Evolutionary conservation across 1,140 invertebrate species (phyloP), one percentile per base, ranked within the genome.

Genomic region (Spodoptera frugiperda): DNA sequence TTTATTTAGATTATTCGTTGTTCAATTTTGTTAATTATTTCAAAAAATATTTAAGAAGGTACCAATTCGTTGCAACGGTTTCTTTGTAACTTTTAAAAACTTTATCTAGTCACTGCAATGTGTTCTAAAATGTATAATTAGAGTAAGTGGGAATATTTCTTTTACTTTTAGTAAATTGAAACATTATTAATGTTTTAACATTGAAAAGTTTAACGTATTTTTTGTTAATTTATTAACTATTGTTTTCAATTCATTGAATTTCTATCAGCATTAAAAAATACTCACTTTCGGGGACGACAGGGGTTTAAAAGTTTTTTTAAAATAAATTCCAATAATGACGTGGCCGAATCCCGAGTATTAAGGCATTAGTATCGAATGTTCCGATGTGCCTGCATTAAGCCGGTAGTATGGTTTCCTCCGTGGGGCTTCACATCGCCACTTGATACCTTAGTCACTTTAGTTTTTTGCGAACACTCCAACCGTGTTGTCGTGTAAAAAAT

Each of bases 341-440:
- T 30, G 19, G 19, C 33, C 55, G 15, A 39, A 44, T 70, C 14
- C 33, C 55, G 15, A 39, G 51, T 70, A 76, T 59, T 68, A 51
- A 33, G 55, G 77, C 39, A 82, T 78, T 80, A 82, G 82, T 82
- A 80, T 80, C 80, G 61, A 75, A 79, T 81, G 76, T 78, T 78
- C 33, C 44, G 25, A 67, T 76, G 61, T 78, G 77, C 77, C 46
- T 77, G 78, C 77, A 77, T 72, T 89, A 88, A 87, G 83, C 86
- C 87, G 82, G 78, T 84, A 87, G 83, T 93, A 93, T 83, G 91
- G 91, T 89, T 93, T 93, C 91, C 80, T 78, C 68, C 73, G 77
- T 68, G 77, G 76, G 91, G 90, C 89, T 93, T 91, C 90, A 12
- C 54, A 46, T 48, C 39, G 91, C 82, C 76, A 93, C 65, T 78